phyloP scores from a whole-genome alignment of 2,113 vertebrate genomes.

The Cinclus cinclus region DNA sequence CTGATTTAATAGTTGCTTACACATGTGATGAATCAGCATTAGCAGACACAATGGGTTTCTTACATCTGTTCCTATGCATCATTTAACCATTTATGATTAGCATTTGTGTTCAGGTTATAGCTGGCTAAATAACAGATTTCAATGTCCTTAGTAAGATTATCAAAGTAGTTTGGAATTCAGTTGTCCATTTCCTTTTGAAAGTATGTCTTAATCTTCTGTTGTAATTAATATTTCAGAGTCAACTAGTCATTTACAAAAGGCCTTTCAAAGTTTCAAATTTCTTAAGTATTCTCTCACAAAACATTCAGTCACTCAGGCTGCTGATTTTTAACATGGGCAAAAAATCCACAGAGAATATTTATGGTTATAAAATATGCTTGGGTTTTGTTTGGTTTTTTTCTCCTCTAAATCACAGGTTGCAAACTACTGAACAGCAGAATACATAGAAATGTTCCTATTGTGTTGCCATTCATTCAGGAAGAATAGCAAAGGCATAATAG shows the following conservation, averaged over 20 bases:
- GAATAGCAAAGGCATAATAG: neutral
- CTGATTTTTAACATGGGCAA: neutral
- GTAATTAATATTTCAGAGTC: neutral
- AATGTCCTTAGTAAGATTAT: neutral
- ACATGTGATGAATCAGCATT: neutral
- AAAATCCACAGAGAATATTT: neutral
- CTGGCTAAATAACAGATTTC: neutral
- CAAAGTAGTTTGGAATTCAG: neutral
- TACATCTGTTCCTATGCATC: neutral
- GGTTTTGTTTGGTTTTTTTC: accelerated
- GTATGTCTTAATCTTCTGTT: neutral
- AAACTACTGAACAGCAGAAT: neutral
- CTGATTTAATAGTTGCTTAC: neutral
- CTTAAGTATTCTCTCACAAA: neutral
- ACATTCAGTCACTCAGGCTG: neutral
- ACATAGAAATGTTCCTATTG: neutral
- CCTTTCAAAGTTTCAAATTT: neutral
- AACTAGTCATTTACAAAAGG: neutral
- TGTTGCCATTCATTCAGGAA: neutral
- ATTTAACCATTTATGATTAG: neutral
- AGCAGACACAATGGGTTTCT: neutral
- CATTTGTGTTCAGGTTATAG: neutral
- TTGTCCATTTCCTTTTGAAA: neutral
- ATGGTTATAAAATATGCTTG: neutral
- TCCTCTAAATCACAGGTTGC: neutral